A percentile compares a stretch with the other conserved stretches of the same genome.
Conservation (phyloP, 2,113 vertebrate species). For the Bubo scandiacus region DNA sequence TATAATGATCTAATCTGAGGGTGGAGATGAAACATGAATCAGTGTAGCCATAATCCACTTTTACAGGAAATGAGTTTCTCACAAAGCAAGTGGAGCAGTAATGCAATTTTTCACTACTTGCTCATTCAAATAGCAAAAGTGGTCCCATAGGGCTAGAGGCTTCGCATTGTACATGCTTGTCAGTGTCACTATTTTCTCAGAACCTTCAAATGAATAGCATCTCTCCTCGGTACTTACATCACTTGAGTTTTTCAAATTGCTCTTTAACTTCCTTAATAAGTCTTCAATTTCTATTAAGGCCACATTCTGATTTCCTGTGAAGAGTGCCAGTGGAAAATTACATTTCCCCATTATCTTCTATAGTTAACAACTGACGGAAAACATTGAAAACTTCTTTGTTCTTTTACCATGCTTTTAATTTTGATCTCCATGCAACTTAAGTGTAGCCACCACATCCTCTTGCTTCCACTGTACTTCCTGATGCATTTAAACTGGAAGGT, state of each 20-base stretch:
- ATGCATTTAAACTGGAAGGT: neutral
- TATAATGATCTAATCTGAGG: neutral
- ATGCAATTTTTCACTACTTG: slow-evolving; percentile 1
- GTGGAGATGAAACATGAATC: neutral
- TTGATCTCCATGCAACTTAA: neutral
- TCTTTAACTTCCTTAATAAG: slow-evolving; percentile 61
- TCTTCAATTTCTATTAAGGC: slow-evolving; percentile 55
- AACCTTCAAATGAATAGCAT: slow-evolving; percentile 17
- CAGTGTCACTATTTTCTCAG: slow-evolving; percentile 24
- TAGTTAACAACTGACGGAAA: neutral
- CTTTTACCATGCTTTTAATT: neutral
- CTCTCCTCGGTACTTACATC: slow-evolving; percentile 44
- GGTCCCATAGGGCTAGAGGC: neutral
- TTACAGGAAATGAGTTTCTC: slow-evolving; percentile 9
- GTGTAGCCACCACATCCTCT: neutral
- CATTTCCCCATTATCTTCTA: slow-evolving; percentile 43
- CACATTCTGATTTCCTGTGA: slow-evolving; percentile 53
- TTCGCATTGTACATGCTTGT: neutral
- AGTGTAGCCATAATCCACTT: neutral
- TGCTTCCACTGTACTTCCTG: neutral
- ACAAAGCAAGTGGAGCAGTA: neutral
- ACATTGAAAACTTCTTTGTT: neutral
- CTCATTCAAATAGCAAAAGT: neutral
- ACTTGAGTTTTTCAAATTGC: slow-evolving; percentile 55
- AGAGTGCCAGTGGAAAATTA: slow-evolving; percentile 38